These are phyloP conservation scores for Vesta saturnalis DNA, from an alignment of 2,888 invertebrate species.

Conservation along the genomic window DNA sequence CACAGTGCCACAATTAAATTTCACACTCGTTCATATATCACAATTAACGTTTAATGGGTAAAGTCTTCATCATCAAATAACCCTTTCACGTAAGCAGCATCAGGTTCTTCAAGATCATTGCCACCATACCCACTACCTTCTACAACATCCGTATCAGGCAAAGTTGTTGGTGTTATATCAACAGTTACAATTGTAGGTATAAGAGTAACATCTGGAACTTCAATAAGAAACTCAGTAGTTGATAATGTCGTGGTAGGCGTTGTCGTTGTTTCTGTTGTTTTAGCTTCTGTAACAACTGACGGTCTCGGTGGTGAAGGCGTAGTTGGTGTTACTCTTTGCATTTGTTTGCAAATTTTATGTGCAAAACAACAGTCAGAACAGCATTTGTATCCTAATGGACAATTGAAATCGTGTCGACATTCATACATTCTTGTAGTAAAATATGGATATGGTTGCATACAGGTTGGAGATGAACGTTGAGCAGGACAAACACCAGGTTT, in stretches of 20 bases:
- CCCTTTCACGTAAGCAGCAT: background rate
- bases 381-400: slow-evolving; percentile 30
- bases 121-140: background rate
- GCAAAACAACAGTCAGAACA: slow-evolving; percentile 26
- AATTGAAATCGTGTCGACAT: slow-evolving; percentile 28
- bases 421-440: slow-evolving; percentile 10
- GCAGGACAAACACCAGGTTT: slow-evolving; percentile 25
- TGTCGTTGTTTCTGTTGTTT: background rate
- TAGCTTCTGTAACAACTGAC: background rate
- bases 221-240: background rate
- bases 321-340: background rate
- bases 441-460: slow-evolving; percentile 9
- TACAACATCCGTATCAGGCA: background rate
- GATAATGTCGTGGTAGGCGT: background rate
- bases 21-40: too few species aligned
- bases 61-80: slow-evolving; percentile 4
- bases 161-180: background rate
- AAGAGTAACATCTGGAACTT: background rate
- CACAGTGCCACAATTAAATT: too few species aligned
- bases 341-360: slow-evolving; percentile 30
- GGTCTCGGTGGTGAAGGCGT: background rate
- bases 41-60: background rate
- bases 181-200: background rate
- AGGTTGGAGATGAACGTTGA: background rate
- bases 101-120: background rate